Base-by-base conservation (phyloP, 1,140 invertebrate species). In the Mercenaria mercenaria region DNA sequence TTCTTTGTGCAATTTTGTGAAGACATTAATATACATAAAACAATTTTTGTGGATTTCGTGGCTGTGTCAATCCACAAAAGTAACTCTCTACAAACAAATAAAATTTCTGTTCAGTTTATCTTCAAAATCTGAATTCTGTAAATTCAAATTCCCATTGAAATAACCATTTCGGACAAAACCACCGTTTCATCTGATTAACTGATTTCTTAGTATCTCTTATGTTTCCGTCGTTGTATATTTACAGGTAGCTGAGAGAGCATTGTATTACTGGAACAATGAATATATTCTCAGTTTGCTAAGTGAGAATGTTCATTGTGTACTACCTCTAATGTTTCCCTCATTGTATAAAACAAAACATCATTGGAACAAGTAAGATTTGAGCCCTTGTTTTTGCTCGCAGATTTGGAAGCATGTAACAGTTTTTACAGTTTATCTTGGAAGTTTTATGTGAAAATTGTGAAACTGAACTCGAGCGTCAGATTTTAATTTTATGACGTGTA, bases 311-410 rank as follows among this genome's bases (percentile, higher is more conserved):
- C 87, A 72, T 56, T 92, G 91, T 43, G 94, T 96, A 59, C 93
- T 96, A n/a, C 95, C 96, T 50, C 98, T 99, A 82, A 97, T 98
- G 99, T 99, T 99, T 96, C 99, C 99, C 59, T 98, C 99, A 89
- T 96, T 99, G 84, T 99, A 99, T 96, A 98, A 98, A 93, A 99
- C 98, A 6, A 99, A 99, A 96, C 98, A 98, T 93, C 99, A 99
- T 96, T 99, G 99, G 99, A 99, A 99, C 96, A 99, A 99, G 97
- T 97, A 96, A 96, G 96, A n/a, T 26, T 41, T 39, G 39, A 64
- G 10, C 32, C 41, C 1, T 15, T 79, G 74, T 56, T 39, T n/a
- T 13, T 72, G 67, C 59, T 29, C n/a, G 26, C 6, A 29, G 13
- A 72, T 32, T 72, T 72, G 34, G 23, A 72, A 4, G 67, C 67